Percentiles rank a stretch among this genome's conserved stretches.
Conservation (phyloP, 2,888 invertebrate species). For the Odontocolon sp. region DNA sequence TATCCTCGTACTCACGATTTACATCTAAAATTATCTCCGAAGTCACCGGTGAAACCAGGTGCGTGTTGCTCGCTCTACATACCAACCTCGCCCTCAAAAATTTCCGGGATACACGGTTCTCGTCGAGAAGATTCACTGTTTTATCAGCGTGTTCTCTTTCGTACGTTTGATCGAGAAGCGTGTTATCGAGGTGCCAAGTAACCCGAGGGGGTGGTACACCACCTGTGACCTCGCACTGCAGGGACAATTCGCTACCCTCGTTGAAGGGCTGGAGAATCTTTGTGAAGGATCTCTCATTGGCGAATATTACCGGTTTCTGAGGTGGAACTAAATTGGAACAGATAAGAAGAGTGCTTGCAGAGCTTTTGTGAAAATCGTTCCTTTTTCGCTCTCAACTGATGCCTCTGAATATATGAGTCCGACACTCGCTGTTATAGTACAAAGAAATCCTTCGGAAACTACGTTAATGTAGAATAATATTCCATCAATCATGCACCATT, state of each 20-base stretch:
- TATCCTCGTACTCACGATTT: constrained; percentile 72
- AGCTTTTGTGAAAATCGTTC: neutral
- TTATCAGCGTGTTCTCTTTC: constrained; percentile 88
- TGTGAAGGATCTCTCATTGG: constrained; percentile 65
- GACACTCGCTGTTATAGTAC: neutral
- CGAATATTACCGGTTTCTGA: constrained; percentile 72
- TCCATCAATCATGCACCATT: constrained; percentile 50
- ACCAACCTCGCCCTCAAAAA: constrained; percentile 91
- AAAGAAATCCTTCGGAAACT: constrained; percentile 30
- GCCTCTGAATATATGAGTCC: neutral
- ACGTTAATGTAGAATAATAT: constrained; percentile 28
- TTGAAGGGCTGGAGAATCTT: constrained; percentile 71
- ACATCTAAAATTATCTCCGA: constrained; percentile 73
- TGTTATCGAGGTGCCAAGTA: constrained; percentile 89
- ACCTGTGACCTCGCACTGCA: constrained; percentile 74
- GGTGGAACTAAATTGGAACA: constrained; percentile 71
- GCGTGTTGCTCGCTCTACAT: constrained; percentile 93
- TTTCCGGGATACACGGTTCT: constrained; percentile 86
- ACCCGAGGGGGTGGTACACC: constrained; percentile 89
- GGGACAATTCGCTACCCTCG: constrained; percentile 72
- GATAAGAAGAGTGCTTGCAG: neutral
- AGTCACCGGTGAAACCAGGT: constrained; percentile 86
- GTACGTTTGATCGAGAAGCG: constrained; percentile 87
- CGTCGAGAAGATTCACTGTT: constrained; percentile 89
- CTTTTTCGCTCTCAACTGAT: neutral